phyloP scores from a whole-genome alignment of 2,888 invertebrate species.

The Formica aserva region DNA sequence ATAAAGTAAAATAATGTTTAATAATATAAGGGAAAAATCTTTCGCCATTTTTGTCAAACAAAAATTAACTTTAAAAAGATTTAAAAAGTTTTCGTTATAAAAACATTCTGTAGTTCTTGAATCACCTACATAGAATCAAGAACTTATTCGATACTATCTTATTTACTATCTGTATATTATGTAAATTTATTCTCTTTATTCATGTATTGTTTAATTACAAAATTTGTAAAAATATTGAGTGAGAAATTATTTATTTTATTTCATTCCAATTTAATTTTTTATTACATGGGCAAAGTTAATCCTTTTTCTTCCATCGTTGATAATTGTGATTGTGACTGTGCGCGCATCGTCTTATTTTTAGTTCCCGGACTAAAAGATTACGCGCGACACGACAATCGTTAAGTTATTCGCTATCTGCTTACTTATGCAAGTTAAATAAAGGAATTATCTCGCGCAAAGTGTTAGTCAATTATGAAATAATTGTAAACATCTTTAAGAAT shows the following conservation, averaged over 20 bases:
- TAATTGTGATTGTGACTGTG: slow-evolving; percentile 12
- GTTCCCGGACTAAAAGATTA: slow-evolving; percentile 9
- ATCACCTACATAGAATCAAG: neutral
- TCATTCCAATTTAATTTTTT: neutral
- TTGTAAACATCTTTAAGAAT: slow-evolving; percentile 19
- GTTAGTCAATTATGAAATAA: slow-evolving; percentile 1
- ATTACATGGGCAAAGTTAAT: neutral
- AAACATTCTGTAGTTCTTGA: neutral
- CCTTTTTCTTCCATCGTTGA: neutral
- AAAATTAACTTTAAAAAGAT: neutral
- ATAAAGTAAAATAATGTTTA: neutral
- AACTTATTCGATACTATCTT: neutral
- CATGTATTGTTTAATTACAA: neutral
- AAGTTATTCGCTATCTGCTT: slow-evolving; percentile 25
- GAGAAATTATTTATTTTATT: neutral
- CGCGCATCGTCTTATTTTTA: slow-evolving; percentile 6
- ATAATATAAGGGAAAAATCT: neutral
- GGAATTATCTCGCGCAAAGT: neutral
- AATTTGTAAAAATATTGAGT: neutral
- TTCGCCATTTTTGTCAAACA: neutral
- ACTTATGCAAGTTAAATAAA: neutral
- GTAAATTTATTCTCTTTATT: neutral
- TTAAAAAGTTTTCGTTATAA: neutral
- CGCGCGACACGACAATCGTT: slow-evolving; percentile 3
- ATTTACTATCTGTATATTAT: neutral